Conservation (phyloP, 2,888 invertebrate species). For the Rutpela maculata region DNA sequence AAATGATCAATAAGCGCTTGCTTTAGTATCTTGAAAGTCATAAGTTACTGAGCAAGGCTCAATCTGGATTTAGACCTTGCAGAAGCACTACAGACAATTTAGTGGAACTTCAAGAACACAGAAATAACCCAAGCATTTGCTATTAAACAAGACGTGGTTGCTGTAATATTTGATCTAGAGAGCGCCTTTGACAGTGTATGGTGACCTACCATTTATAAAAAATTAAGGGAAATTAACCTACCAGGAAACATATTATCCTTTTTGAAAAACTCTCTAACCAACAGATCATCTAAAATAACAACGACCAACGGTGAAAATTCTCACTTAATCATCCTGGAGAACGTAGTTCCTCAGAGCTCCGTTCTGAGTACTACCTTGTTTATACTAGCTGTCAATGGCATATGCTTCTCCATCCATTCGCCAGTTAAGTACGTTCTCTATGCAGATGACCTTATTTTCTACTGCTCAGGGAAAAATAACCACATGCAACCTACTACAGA, state of each 20-base stretch:
- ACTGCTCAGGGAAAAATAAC: slow-evolving; percentile 4
- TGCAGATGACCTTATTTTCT: slow-evolving; percentile 8
- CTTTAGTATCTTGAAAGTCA: not conserved
- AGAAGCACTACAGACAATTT: too few species aligned
- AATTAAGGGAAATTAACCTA: not conserved
- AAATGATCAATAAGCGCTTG: slow-evolving; percentile 5
- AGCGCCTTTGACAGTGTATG: not conserved
- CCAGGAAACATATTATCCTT: too few species aligned
- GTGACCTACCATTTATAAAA: not conserved
- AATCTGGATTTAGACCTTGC: slow-evolving; percentile 4
- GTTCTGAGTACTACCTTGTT: too few species aligned
- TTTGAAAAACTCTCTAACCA: too few species aligned
- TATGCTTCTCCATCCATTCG: too few species aligned
- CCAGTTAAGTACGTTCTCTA: too few species aligned
- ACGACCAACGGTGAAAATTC: too few species aligned
- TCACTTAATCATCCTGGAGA: too few species aligned
- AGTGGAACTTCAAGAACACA: not conserved
- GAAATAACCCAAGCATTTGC: not conserved
- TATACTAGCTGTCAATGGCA: too few species aligned
- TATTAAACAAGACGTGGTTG: not conserved
- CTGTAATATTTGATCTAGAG: not conserved
- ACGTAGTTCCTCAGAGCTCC: too few species aligned
- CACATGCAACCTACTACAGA: slow-evolving; percentile 4
- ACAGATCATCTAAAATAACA: too few species aligned
- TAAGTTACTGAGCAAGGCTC: not conserved